Conservation (phyloP, 2,113 vertebrate genomes). For the Excalfactoria chinensis region DNA sequence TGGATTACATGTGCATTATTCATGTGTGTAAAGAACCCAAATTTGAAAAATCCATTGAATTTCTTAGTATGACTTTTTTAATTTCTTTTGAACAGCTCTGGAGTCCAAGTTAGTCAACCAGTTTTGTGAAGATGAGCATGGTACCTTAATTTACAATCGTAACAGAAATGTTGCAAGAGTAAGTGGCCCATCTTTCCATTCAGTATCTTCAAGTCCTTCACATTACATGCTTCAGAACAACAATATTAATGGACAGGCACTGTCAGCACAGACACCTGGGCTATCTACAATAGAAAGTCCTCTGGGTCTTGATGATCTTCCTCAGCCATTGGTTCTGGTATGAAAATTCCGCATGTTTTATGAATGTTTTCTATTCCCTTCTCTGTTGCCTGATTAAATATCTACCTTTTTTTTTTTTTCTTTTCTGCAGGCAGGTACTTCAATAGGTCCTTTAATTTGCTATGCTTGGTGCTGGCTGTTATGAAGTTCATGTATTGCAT, state of each 20-base stretch:
- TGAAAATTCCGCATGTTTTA: constrained; percentile 7
- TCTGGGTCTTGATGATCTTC: neutral
- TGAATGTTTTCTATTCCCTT: neutral
- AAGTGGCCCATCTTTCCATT: constrained; percentile 38
- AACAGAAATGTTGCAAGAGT: constrained; percentile 77
- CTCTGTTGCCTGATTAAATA: neutral
- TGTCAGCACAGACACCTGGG: constrained; percentile 49
- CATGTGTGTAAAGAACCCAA: neutral
- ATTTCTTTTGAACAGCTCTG: constrained; percentile 78
- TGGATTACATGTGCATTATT: neutral
- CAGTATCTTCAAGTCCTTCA: constrained; percentile 35
- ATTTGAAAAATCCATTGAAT: neutral
- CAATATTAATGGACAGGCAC: neutral
- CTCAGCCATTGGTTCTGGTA: constrained; percentile 59
- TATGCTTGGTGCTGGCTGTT: neutral
- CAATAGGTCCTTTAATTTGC: neutral
- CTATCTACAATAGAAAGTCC: constrained; percentile 24
- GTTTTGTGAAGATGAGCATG: constrained; percentile 92
- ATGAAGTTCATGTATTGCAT: neutral
- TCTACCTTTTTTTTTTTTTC: neutral
- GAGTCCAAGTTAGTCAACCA: constrained; percentile 91
- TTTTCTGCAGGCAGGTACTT: neutral
- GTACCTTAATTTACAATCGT: constrained; percentile 83
- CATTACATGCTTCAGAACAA: constrained; percentile 31
- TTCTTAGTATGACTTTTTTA: neutral